Percentiles rank a stretch among this genome's conserved stretches.
Evolutionary conservation across 2,113 vertebrate genomes (phyloP).

Genomic region (Sebastes fasciatus): DNA sequence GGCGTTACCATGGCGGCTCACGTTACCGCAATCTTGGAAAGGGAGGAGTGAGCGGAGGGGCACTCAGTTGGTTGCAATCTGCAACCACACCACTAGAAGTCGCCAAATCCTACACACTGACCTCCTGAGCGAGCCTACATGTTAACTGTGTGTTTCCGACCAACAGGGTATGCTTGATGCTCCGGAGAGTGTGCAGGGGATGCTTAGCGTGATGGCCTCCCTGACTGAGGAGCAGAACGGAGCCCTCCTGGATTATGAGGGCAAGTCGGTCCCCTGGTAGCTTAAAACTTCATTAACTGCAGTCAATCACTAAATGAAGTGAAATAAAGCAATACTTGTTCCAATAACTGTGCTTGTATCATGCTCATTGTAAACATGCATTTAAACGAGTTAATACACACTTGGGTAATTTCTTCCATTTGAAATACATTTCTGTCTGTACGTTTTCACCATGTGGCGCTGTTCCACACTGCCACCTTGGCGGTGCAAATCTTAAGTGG

Average conservation of each 20-base stretch:
- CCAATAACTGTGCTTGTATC: background rate
- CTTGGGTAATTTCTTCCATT: background rate
- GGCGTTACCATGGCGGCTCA: too few species aligned
- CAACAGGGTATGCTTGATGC: conserved; percentile 63
- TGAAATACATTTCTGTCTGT: background rate
- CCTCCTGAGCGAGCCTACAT: background rate
- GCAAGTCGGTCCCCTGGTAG: conserved; percentile 41
- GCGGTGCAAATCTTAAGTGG: conserved; percentile 83
- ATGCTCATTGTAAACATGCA: conserved; percentile 11
- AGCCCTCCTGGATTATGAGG: conserved; percentile 59
- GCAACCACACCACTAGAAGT: too few species aligned
- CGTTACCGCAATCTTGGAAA: too few species aligned
- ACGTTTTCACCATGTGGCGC: conserved; percentile 76
- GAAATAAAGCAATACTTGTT: conserved; percentile 21
- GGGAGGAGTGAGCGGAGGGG: too few species aligned
- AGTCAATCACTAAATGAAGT: conserved; percentile 16
- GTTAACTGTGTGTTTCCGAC: conserved; percentile 30
- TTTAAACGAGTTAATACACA: background rate
- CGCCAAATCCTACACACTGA: too few species aligned
- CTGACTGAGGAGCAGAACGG: conserved; percentile 55
- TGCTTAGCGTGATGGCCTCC: conserved; percentile 47
- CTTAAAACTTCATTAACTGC: background rate
- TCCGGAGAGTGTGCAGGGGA: conserved; percentile 45
- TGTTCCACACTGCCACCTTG: conserved; percentile 86
- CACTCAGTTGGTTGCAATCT: too few species aligned